Evolutionary conservation across 2,797 vertebrate species (phyloP), one percentile per base, ranked within the genome.

Genomic region (Crocidura indochinensis): DNA sequence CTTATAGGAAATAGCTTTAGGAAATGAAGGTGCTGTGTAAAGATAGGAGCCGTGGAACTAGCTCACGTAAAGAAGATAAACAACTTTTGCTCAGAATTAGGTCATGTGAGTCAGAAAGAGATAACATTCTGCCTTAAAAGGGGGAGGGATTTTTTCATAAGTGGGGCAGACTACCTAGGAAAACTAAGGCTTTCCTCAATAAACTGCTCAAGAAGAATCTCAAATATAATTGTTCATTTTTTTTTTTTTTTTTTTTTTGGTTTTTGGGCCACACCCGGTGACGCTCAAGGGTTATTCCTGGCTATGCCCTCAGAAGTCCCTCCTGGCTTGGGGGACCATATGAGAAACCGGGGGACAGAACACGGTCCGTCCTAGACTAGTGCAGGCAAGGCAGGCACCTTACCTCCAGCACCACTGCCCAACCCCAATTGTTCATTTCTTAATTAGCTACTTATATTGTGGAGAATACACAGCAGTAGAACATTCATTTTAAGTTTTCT

Each of bases 131-230:
- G 31, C 29, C 56, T 73, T 89, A 1, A 19, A 67, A 27, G n/a
- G n/a, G 26, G 83, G 17, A 62, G 46, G 46, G 26, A 11, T 1
- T n/a, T 84, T 83, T 90, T 85, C n/a, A 44, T 27, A 47, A 51
- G 19, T 72, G 49, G 29, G 46, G 20, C 47, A 92, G 47, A 82
- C 10, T n/a, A 31, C 31, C 31, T 27, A 49, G 69, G 10, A 51
- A 68, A 51, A 77, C 46, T 53, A n/a, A 89, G 29, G 26, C 31
- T 84, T 88, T 67, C 65, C 24, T 80, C 77, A 86, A 38, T 17
- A 46, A 5, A 72, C 22, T 10, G 1, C 62, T 87, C 4, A 83
- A 62, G 9, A 17, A 77, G 7, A 69, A 17, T 49, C 22, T 89
- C 38, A 38, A 27, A 10, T 38, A 10, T 46, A 65, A 69, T 65